Conservation (phyloP, 2,113 vertebrate species). For the Mus pahari region DNA sequence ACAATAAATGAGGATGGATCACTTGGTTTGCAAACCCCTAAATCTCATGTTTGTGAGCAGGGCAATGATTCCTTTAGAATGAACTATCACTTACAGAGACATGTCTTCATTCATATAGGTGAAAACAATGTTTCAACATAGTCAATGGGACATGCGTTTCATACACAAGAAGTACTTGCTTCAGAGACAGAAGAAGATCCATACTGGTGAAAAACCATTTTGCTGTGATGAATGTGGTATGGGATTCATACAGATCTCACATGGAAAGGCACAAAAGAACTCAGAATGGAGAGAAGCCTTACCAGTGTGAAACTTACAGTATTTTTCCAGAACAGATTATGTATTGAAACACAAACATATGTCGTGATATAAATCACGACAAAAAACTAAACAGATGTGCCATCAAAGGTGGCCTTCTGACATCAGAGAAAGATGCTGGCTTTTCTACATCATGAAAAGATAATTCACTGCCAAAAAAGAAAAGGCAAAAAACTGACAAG, state of each 20-base stretch:
- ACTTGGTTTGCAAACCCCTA: slow-evolving; percentile 95
- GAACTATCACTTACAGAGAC: slow-evolving; percentile 99
- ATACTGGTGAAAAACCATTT: slow-evolving; percentile 99
- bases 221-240: slow-evolving; percentile 98
- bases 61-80: slow-evolving; percentile 99
- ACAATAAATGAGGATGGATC: slow-evolving; percentile 98
- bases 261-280: slow-evolving; percentile 99
- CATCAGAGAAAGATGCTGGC: slow-evolving; percentile 87
- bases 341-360: slow-evolving; percentile 99
- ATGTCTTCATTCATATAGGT: slow-evolving; percentile 99
- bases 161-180: slow-evolving; percentile 99
- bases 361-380: slow-evolving; percentile 98
- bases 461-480: slow-evolving; percentile 96
- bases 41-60: slow-evolving; percentile 97
- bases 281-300: slow-evolving; percentile 99
- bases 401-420: slow-evolving; percentile 91
- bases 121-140: slow-evolving; percentile 99
- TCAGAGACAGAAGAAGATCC: slow-evolving; percentile 99
- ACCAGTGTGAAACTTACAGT: slow-evolving; percentile 99
- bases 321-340: slow-evolving; percentile 98
- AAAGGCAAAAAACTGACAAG: slow-evolving; percentile 95
- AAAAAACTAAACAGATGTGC: slow-evolving; percentile 93
- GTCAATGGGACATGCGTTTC: slow-evolving; percentile 99
- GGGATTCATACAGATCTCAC: slow-evolving; percentile 99
- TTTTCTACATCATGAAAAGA: slow-evolving; percentile 92